A percentile compares a stretch with the other conserved stretches of the same genome.
phyloP scores from a whole-genome alignment of 1,140 invertebrate species.

The Brachionus calyciflorus region DNA sequence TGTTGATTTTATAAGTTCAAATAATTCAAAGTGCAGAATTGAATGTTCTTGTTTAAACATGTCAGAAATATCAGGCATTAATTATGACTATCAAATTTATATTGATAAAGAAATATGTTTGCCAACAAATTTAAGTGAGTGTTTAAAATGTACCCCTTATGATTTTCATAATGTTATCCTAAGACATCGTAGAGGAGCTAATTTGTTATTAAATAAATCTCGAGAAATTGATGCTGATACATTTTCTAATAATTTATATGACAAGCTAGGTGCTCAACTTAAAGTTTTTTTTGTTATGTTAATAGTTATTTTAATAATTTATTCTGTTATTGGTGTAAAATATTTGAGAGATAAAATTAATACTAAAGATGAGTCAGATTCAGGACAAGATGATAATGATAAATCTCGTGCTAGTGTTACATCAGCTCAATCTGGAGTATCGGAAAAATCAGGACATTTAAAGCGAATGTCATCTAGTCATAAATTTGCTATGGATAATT shows the following conservation, averaged over 20 bases:
- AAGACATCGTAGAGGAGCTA: too few relatives aligned
- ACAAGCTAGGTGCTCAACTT: background rate
- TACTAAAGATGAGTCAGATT: background rate
- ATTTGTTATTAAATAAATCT: too few relatives aligned
- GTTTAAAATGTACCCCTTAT: background rate
- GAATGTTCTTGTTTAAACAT: background rate
- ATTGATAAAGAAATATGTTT: background rate
- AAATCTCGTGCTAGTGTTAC: background rate
- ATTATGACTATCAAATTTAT: background rate
- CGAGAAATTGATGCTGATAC: too few relatives aligned
- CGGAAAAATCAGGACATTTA: too few relatives aligned
- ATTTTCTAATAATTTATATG: background rate
- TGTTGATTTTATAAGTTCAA: background rate
- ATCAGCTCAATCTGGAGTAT: background rate
- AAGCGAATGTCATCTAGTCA: background rate
- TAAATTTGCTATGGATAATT: slow-evolving; percentile 11
- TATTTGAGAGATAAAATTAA: background rate
- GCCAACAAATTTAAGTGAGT: background rate
- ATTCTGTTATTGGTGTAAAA: background rate
- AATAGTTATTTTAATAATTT: background rate
- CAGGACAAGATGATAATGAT: background rate
- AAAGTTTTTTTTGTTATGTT: background rate
- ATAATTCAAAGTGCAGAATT: background rate
- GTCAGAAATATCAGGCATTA: background rate
- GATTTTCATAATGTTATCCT: too few relatives aligned